Evolutionary conservation across 2,113 vertebrate genomes (phyloP), one percentile per base, ranked within the genome.

Genomic region (Neotragus pygmaeus): DNA sequence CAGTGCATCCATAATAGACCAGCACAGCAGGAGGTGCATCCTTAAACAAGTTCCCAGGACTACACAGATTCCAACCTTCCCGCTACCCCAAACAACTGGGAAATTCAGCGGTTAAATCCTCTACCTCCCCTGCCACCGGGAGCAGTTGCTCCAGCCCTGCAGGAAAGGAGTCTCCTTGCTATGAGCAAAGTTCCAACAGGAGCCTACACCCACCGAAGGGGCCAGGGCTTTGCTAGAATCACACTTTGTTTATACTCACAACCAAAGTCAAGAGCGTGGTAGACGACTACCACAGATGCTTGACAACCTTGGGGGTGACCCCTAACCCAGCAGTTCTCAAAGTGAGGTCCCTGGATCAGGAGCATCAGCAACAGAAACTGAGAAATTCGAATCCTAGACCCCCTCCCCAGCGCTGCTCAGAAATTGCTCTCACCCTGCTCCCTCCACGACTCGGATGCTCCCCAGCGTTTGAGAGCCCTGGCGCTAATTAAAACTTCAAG

Each of bases 171-270:
- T 13, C 49, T 11, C 53, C 10, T 0, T 2, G 11, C 45, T 53
- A 39, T 14, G 0, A 3, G 4, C 49, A 15, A 4, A 7, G 45
- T 27, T 28, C 9, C 30, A 66, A 36, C 17, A 36, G 0, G 0
- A 23, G 27, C 39, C 53, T 39, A 6, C 51, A 30, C n/a, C 12
- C 30, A 28, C 15, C 9, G 1, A 5, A 1, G 53, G 25, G 49
- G 30, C 13, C 0, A 4, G 49, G 1, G 2, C n/a, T 9, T 0
- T 0, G 11, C 14, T 4, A 4, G 2, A 7, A 53, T 7, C 27
- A 25, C 11, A 1, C 33, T 19, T n/a, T 7, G 3, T 5, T 0
- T 28, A 1, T 8, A 17, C 57, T 57, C n/a, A 7, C 28, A 14
- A 5, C 47, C 78, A 5, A 19, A 47, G 66, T 16, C 58, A 1